Percentiles rank a stretch among this genome's conserved stretches.
These are phyloP conservation scores for Chaetodon auriga DNA, from an alignment of 2,113 vertebrate genomes.

Conservation along the genomic window DNA sequence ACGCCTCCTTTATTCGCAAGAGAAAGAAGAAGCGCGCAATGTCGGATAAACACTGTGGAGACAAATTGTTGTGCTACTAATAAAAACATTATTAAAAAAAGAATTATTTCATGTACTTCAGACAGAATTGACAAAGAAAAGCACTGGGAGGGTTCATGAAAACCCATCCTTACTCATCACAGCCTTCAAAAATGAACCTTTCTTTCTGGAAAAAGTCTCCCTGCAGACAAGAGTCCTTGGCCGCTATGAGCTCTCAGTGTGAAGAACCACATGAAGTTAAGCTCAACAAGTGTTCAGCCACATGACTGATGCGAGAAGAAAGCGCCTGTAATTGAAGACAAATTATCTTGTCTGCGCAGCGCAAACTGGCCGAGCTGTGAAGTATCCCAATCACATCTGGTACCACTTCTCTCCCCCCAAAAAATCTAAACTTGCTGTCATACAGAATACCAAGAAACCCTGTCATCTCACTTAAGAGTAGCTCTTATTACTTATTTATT, in stretches of 20 bases:
- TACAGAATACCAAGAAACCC: conserved; percentile 53
- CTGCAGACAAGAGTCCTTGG: conserved; percentile 22
- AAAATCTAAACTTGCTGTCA: conserved; percentile 74
- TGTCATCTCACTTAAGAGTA: conserved; percentile 52
- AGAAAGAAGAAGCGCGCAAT: not conserved
- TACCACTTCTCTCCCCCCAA: conserved; percentile 65
- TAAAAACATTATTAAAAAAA: not conserved
- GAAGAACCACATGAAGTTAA: conserved; percentile 48
- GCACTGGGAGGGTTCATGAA: not conserved
- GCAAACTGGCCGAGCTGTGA: conserved; percentile 65
- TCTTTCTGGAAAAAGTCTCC: not conserved
- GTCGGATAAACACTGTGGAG: not conserved
- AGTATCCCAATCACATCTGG: conserved; percentile 74
- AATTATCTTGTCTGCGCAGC: conserved; percentile 72
- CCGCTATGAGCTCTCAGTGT: conserved; percentile 26
- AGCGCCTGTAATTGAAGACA: conserved; percentile 71
- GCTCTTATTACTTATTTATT: conserved; percentile 37
- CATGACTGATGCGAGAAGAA: conserved; percentile 66
- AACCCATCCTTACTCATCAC: not conserved
- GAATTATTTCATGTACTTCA: not conserved
- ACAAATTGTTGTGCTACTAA: not conserved
- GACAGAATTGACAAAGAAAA: not conserved
- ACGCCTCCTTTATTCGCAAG: not conserved
- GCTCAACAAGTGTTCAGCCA: conserved; percentile 57
- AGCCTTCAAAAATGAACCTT: not conserved